Conservation (phyloP, 2,113 vertebrate genomes). For the Arenaria interpres region DNA sequence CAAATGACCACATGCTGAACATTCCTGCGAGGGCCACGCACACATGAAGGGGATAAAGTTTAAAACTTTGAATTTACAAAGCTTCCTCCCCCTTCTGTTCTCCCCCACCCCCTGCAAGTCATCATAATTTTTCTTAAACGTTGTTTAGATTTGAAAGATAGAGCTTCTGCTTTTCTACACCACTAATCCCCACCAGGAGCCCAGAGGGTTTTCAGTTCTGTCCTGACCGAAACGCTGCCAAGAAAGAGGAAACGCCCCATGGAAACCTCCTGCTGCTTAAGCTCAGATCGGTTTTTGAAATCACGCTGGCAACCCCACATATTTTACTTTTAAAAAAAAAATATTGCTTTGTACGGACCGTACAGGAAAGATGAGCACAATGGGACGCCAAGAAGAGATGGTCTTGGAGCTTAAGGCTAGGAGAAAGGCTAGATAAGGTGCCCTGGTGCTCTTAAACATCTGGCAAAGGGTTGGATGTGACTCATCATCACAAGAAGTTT, state of each 20-base stretch:
- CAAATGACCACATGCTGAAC: background rate
- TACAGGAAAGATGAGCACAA: background rate
- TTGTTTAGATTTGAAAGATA: background rate
- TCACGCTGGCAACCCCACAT: rapidly evolving
- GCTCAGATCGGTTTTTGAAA: background rate
- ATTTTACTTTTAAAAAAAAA: background rate
- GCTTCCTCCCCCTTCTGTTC: background rate
- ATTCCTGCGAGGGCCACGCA: background rate
- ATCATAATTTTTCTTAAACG: background rate
- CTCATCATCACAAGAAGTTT: background rate
- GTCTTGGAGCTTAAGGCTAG: rapidly evolving
- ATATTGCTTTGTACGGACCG: background rate
- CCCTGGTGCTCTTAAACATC: background rate
- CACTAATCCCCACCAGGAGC: background rate
- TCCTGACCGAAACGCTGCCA: background rate
- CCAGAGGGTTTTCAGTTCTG: background rate
- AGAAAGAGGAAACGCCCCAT: background rate
- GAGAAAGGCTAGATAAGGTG: background rate
- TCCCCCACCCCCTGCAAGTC: rapidly evolving
- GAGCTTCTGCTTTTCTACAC: slow-evolving; percentile 51
- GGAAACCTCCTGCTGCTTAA: background rate
- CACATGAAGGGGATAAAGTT: background rate
- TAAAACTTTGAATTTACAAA: background rate
- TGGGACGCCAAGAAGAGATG: background rate
- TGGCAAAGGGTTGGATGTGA: background rate